Conservation (phyloP, 2,888 invertebrate species). For the Noctua pronuba region DNA sequence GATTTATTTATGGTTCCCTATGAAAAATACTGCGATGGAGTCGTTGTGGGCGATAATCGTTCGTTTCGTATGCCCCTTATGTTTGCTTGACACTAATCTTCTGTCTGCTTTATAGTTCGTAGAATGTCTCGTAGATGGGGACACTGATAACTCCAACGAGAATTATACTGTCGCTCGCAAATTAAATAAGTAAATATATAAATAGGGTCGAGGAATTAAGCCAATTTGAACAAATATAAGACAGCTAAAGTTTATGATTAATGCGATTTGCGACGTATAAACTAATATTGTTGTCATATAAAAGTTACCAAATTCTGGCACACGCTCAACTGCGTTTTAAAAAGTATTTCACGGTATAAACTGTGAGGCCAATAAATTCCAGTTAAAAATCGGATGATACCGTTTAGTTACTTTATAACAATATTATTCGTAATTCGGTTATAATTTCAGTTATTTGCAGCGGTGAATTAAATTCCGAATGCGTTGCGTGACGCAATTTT, state of each 20-base stretch:
- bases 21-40: conserved; percentile 49
- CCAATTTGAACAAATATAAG: conserved; percentile 37
- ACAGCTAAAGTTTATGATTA: conserved; percentile 56
- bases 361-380: conserved; percentile 38
- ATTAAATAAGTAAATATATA: conserved; percentile 41
- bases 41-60: conserved; percentile 47
- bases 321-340: conserved; percentile 55
- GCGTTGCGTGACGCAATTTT: conserved; percentile 42
- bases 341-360: conserved; percentile 54
- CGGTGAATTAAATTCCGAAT: conserved; percentile 39
- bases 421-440: conserved; percentile 37
- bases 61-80: conserved; percentile 32
- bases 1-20: conserved; percentile 58
- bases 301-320: conserved; percentile 57
- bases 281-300: conserved; percentile 60
- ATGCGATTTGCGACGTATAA: conserved; percentile 54
- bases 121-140: conserved; percentile 54
- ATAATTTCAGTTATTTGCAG: conserved; percentile 39
- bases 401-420: conserved; percentile 35
- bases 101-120: conserved; percentile 46
- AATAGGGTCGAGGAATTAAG: conserved; percentile 31
- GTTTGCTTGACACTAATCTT: conserved; percentile 51
- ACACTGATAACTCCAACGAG: conserved; percentile 37
- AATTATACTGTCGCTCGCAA: conserved; percentile 38
- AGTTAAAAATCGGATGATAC: conserved; percentile 50